Percentiles rank a stretch among this genome's conserved stretches.
These are phyloP conservation scores for Macaria notata DNA, from an alignment of 2,888 invertebrate genomes.

Conservation along the genomic window DNA sequence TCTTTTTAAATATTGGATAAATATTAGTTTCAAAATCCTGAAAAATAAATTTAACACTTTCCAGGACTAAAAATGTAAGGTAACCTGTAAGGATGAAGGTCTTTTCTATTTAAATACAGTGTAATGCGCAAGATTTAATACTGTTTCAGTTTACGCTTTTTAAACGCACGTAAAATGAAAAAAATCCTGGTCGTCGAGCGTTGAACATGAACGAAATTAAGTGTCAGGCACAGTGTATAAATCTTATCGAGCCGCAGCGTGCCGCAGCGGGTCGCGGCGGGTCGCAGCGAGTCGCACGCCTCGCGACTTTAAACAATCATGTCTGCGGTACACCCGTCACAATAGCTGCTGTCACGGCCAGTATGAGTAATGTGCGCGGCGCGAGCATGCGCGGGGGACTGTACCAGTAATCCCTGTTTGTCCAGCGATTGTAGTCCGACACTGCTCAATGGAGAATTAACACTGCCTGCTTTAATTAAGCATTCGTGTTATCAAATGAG, in stretches of 20 bases:
- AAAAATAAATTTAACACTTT: too few relatives aligned
- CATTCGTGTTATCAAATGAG: too few relatives aligned
- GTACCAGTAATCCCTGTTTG: slow-evolving; percentile 29
- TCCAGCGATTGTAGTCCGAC: not conserved
- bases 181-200: slow-evolving; percentile 48
- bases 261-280: too few relatives aligned
- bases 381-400: slow-evolving; percentile 42
- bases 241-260: slow-evolving; percentile 51
- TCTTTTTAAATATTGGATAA: too few relatives aligned
- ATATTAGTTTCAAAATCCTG: too few relatives aligned
- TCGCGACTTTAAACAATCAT: slow-evolving; percentile 72
- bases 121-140: slow-evolving; percentile 3
- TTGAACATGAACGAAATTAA: slow-evolving; percentile 68
- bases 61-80: too few relatives aligned
- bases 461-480: too few relatives aligned
- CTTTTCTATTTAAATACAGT: too few relatives aligned
- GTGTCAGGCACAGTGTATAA: slow-evolving; percentile 73
- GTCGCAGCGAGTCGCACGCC: slow-evolving; percentile 46
- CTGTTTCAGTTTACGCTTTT: slow-evolving; percentile 4
- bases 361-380: slow-evolving; percentile 56
- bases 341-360: slow-evolving; percentile 56
- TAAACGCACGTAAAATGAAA: slow-evolving; percentile 26
- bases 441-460: too few relatives aligned
- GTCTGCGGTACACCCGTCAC: slow-evolving; percentile 49
- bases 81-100: too few relatives aligned